Evolutionary conservation across 2,888 invertebrate species (phyloP).

Genomic region (Eupithecia dodoneata): DNA sequence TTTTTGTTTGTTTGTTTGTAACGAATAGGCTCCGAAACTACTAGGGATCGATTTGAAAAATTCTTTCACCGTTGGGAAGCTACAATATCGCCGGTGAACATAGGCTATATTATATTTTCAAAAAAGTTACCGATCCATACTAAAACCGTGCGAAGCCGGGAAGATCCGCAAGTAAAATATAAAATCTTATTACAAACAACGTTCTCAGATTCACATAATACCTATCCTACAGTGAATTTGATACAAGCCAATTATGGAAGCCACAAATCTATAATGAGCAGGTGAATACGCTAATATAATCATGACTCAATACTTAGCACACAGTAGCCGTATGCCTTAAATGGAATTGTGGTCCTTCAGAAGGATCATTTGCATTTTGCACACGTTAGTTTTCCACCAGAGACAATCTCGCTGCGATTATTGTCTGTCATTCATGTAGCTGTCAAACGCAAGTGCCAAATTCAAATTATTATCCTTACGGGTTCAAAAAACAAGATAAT

Average conservation of each 20-base stretch:
- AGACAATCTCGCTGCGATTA: background rate
- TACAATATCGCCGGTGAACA: no score
- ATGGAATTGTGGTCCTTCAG: slow-evolving; percentile 28
- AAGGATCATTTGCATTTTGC: slow-evolving; percentile 22
- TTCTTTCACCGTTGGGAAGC: no score
- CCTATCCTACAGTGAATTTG: background rate
- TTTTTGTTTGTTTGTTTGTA: no score
- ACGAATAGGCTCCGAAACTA: no score
- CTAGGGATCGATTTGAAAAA: no score
- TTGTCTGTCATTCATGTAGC: background rate
- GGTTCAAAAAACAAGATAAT: no score
- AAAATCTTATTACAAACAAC: background rate
- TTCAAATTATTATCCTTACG: background rate
- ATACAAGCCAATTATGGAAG: slow-evolving; percentile 19
- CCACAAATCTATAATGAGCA: slow-evolving; percentile 31
- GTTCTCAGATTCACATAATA: background rate
- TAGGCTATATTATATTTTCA: no score
- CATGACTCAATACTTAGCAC: slow-evolving; percentile 32
- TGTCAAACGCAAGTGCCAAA: background rate
- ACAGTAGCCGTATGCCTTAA: slow-evolving; percentile 28
- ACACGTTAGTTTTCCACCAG: slow-evolving; percentile 4
- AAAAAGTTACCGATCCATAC: no score
- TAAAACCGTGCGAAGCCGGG: no score
- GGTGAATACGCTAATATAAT: slow-evolving; percentile 32
- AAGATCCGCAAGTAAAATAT: no score